phyloP scores from a whole-genome alignment of 2,797 vertebrate species.

The Eupleurogrammus muticus region DNA sequence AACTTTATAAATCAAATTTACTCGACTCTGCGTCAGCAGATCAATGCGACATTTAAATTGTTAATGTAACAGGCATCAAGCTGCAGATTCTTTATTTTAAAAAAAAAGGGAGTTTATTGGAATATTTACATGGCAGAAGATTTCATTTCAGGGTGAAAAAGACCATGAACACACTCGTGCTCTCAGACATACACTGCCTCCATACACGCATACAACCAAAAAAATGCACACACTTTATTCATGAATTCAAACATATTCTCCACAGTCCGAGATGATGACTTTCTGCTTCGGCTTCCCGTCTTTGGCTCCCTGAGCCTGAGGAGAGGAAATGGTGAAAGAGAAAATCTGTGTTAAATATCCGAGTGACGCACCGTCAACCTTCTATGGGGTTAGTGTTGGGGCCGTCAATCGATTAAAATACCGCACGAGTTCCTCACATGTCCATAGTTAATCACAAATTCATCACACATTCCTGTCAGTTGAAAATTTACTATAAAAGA shows the following conservation, averaged over 20 bases:
- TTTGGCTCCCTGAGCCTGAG: conserved; percentile 92
- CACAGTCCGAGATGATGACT: conserved; percentile 95
- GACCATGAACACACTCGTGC: conserved; percentile 18
- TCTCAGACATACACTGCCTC: conserved; percentile 16
- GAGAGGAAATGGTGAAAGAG: conserved; percentile 15
- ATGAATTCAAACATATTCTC: conserved; percentile 87
- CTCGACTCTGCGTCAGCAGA: not conserved
- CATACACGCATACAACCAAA: conserved; percentile 4
- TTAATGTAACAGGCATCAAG: not conserved
- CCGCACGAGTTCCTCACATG: too few species aligned
- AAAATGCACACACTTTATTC: conserved; percentile 1
- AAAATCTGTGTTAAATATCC: too few species aligned
- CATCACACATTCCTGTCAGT: too few species aligned
- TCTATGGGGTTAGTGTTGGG: too few species aligned
- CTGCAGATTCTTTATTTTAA: conserved; percentile 43
- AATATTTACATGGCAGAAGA: conserved; percentile 83
- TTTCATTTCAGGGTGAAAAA: conserved; percentile 39
- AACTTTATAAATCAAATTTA: too few species aligned
- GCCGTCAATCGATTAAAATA: too few species aligned
- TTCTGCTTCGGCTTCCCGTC: conserved; percentile 96
- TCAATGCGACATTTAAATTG: conserved; percentile 5
- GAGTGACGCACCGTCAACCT: too few species aligned
- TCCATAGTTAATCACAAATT: too few species aligned
- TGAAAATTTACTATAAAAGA: too few species aligned
- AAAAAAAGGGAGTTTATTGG: conserved; percentile 79